These are phyloP conservation scores for Lepus timidus DNA, from an alignment of 2,113 vertebrate genomes.

Conservation along the genomic window DNA sequence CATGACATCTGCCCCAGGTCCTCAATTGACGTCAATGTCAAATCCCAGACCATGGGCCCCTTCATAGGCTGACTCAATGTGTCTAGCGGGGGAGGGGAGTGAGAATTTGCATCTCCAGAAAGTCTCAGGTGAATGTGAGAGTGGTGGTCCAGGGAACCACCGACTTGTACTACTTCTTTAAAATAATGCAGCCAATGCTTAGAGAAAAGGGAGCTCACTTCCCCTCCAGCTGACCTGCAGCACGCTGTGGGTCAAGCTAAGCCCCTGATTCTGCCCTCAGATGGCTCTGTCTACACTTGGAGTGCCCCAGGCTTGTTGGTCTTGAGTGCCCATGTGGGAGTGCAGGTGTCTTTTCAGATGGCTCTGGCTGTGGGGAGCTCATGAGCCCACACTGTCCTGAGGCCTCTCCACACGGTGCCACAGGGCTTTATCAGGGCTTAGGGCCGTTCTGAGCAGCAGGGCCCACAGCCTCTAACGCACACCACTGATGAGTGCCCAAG, in stretches of 20 bases:
- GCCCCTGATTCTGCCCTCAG: accelerated
- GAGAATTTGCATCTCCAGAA: background rate
- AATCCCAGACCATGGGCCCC: background rate
- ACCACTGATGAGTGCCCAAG: background rate
- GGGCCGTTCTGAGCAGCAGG: background rate
- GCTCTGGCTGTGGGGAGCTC: accelerated
- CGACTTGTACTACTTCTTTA: accelerated
- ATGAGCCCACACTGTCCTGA: background rate
- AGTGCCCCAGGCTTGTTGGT: no score
- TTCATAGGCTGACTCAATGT: background rate
- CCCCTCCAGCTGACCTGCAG: no score
- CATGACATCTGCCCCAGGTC: accelerated
- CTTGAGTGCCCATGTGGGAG: background rate
- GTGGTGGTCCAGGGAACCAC: background rate
- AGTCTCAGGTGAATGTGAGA: no score
- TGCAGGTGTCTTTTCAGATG: background rate
- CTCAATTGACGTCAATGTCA: background rate
- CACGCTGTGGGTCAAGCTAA: accelerated
- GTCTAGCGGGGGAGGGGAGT: background rate
- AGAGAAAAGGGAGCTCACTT: background rate
- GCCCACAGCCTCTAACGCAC: background rate
- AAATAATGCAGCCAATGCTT: accelerated
- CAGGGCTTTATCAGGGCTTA: background rate
- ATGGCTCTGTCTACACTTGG: background rate
- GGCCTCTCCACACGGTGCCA: no score